Base-by-base conservation (phyloP, 2,113 vertebrate species). In the Trochalopteron elliotii region DNA sequence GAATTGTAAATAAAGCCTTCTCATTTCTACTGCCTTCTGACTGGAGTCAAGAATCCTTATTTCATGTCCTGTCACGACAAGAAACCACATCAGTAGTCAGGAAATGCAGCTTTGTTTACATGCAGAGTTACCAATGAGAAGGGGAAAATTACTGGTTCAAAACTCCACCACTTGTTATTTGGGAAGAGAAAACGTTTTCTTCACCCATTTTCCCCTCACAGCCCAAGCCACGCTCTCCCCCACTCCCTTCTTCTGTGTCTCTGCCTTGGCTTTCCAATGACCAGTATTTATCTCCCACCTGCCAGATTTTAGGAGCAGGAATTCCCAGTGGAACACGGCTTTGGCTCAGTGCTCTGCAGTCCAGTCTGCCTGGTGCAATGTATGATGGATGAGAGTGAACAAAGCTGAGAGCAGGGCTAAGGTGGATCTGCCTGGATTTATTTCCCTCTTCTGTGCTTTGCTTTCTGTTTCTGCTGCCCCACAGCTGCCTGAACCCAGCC, bases 371-470 rank as follows among this genome's bases (percentile, higher is more conserved):
- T 37, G 12, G 13, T 55, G 50, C 65, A 89, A 65, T 1, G 0
- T 22, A 10, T 65, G 67, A 80, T 10, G 31, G 87, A 74, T 53
- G 61, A 67, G 74, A 74, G 45, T 0, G 0, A 93, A 59, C 28
- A 59, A 56, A 94, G 67, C 56, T 24, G 52, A 61, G 33, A 86
- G 65, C 45, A 55, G 76, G 75, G 74, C 47, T 80, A 19, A 78
- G 83, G 60, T 56, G 85, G 22, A 68, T 40, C 61, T 87, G 64
- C 30, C 87, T 71, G 59, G 19, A 90, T 96, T 97, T 93, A 84
- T 89, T 86, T 86, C 77, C 28, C 6, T n/a, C n/a, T n/a, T n/a
- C n/a, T n/a, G 7, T 49, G 61, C 55, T 57, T 80, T 65, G 30
- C 39, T 75, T 90, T 70, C n/a, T 71, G 28, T 64, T 81, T 78